Percentiles rank a stretch among this genome's conserved stretches.
These are phyloP conservation scores for Lepus europaeus DNA, from an alignment of 2,113 vertebrate genomes.

Conservation along the genomic window DNA sequence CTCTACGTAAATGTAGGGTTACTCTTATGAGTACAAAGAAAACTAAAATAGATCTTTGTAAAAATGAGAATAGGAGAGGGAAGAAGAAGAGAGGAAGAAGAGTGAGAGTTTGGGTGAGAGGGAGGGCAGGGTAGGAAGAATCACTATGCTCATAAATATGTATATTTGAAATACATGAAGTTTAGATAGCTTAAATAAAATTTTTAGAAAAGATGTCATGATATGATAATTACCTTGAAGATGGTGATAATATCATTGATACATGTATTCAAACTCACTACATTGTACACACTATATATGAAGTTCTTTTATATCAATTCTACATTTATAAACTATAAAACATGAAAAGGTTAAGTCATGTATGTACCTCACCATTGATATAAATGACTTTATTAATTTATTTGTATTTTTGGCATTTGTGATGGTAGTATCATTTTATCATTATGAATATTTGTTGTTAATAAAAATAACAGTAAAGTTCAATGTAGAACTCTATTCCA, in stretches of 20 bases:
- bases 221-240: not conserved
- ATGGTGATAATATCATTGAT: not conserved
- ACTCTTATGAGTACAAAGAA: too few relatives aligned
- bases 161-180: too few relatives aligned
- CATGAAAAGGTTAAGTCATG: not conserved
- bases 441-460: not conserved
- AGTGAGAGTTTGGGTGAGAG: too few relatives aligned
- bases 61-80: too few relatives aligned
- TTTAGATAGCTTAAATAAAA: too few relatives aligned
- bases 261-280: not conserved
- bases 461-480: not conserved
- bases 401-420: not conserved
- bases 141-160: too few relatives aligned
- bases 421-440: not conserved
- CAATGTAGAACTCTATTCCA: not conserved
- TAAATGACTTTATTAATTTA: not conserved
- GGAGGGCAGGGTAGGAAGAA: too few relatives aligned
- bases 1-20: too few relatives aligned
- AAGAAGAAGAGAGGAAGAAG: too few relatives aligned
- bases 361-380: not conserved
- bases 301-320: not conserved
- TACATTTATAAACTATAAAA: not conserved
- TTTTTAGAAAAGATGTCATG: not conserved
- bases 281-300: not conserved
- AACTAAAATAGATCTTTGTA: too few relatives aligned